Evolutionary conservation across 2,888 invertebrate genomes (phyloP), one percentile per base, ranked within the genome.

Genomic region (Lithophane semibrunnea): DNA sequence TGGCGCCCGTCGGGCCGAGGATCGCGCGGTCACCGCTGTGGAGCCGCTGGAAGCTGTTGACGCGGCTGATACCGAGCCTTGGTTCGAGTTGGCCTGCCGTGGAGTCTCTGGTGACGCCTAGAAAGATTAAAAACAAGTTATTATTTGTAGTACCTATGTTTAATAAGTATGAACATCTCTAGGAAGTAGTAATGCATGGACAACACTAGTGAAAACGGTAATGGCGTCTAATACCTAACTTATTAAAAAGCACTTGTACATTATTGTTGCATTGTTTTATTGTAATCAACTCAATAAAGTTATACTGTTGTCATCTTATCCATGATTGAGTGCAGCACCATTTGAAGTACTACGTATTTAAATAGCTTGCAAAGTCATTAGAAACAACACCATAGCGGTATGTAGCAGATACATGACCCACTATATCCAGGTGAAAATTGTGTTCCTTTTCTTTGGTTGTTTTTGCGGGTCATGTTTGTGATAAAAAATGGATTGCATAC

Each of bases 31-130:
- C 78, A 91, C 92, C 3, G 93, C 95, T 0, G 93, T 94, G 72
- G 95, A 95, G 47, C 95, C 95, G 86, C 95, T 94, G 52, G 96
- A 96, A 0, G 96, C 94, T 0, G 94, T 94, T 9, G 96, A 96
- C 0, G 97, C 97, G 0, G 96, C 97, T 0, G 97, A 97, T 21
- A 97, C 96, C 0, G 97, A 97, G 66, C 97, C 97, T 79, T 93
- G 94, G 91, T 93, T 94, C 4, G 97, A 97, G 86, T 90, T 93
- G 3, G 95, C 88, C 80, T 94, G 94, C 3, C 95, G 91, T 0
- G 92, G 87, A 0, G 92, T 91, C 54, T 94, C 94, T 0, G 95
- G 95, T 0, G 95, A 94, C 0, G 93, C 90, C 90, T 92, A 84
- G 2, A 82, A 80, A 9, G 0, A 29, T 3, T 18, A 13, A n/a